Evolutionary conservation across 2,797 vertebrate genomes (phyloP), one percentile per base, ranked within the genome.

Genomic region (Myiotriccus ornatus): DNA sequence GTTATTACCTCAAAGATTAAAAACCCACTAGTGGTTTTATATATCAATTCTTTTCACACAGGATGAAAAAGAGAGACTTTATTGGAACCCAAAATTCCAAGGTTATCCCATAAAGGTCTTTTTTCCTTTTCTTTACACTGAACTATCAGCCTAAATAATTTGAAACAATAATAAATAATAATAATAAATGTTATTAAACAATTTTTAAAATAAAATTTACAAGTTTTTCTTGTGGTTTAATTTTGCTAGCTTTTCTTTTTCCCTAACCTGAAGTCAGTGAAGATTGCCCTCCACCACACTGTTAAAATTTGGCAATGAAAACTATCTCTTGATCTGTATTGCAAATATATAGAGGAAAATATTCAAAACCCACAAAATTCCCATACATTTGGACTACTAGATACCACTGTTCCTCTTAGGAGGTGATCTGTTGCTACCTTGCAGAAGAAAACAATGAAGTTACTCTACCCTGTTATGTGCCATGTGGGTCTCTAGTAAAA

Each of bases 211-310:
- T n/a, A 64, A 44, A 32, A 30, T n/a, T 27, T 28, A 4, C 8
- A 10, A 1, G 0, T 4, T 28, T 80, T 30, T 47, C 8, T 43
- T 56, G 4, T 56, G 7, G 4, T 71, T 44, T 27, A 59, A 47
- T 2, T 50, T 73, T 84, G 4, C 3, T 57, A 43, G 1, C 4
- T 80, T 63, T 64, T 75, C 22, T 25, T 64, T 52, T 65, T 12
- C 32, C 8, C 9, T 52, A 12, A 39, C 8, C 3, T 43, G 12
- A 68, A 68, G 6, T 47, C 28, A 10, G 46, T 74, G 17, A 39
- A 68, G 37, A 37, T 4, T 2, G 0, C 0, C 9, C 1, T 57
- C 20, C 4, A 32, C 2, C 9, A 30, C 14, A 44, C 3, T 37
- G 7, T 53, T 20, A 59, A 53, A 44, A 70, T 63, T 59, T 49